Percentiles rank a stretch among this genome's conserved stretches.
Conservation (phyloP, 2,797 vertebrate species). For the Cryptoprocta ferox region DNA sequence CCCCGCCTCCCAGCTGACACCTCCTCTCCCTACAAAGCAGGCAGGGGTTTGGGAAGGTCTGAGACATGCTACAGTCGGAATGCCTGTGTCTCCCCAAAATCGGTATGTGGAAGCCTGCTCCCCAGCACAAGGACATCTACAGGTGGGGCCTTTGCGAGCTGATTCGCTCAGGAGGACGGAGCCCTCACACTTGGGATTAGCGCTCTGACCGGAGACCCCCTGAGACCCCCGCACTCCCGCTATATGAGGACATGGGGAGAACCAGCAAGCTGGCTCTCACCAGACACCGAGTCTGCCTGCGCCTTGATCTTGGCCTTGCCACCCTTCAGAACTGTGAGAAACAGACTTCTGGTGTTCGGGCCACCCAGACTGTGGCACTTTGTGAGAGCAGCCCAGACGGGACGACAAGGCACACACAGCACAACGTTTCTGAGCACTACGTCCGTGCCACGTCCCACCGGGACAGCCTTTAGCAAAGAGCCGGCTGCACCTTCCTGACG, state of each 20-base stretch:
- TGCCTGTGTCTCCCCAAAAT: neutral
- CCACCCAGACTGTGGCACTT: neutral
- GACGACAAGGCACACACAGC: neutral
- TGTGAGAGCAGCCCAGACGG: neutral
- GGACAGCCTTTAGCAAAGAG: neutral
- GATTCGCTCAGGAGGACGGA: neutral
- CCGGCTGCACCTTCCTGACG: neutral
- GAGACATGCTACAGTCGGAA: neutral
- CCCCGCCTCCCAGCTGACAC: too few relatives aligned
- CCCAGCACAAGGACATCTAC: neutral
- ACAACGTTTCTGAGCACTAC: neutral
- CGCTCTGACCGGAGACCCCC: neutral
- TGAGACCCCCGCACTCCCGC: neutral
- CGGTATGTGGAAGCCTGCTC: neutral
- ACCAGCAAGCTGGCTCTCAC: neutral
- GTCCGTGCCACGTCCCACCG: neutral
- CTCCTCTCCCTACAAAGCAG: neutral
- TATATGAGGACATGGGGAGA: neutral
- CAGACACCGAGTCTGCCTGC: neutral
- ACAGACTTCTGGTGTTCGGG: neutral
- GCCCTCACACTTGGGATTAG: neutral
- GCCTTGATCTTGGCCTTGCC: neutral
- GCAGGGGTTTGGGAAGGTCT: neutral
- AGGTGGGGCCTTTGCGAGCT: neutral
- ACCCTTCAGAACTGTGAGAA: neutral